Evolutionary conservation across 37 sponge, comb jelly and placozoan species (phyloP).

Genomic region (Eunapius fragilis): DNA sequence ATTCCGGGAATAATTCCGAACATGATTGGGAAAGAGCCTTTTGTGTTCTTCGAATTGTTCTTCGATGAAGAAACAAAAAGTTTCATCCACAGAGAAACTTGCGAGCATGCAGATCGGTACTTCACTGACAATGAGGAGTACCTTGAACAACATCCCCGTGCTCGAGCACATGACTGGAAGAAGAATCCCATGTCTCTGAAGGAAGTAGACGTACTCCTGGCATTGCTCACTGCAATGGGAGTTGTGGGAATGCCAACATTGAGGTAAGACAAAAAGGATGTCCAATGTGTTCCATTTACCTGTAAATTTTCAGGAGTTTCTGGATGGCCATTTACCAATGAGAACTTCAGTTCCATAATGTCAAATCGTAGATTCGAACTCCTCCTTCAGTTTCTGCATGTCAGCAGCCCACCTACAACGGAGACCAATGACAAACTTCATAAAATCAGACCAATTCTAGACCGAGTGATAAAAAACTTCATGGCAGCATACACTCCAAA

Average conservation of each 20-base stretch:
- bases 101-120: background rate
- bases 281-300: no score
- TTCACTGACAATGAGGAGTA: background rate
- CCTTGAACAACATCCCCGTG: background rate
- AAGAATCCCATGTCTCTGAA: background rate
- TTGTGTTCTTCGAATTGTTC: background rate
- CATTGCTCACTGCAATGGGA: conserved; percentile 8
- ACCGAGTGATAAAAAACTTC: no score
- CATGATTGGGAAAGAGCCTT: background rate
- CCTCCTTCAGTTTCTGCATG: no score
- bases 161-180: conserved; percentile 6
- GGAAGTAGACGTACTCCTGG: conserved; percentile 2
- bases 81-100: background rate
- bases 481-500: no score
- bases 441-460: no score
- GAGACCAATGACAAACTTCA: no score
- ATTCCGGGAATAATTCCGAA: background rate
- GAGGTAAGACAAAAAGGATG: no score
- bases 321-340: no score
- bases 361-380: no score
- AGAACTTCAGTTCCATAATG: no score
- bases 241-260: background rate
- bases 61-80: background rate
- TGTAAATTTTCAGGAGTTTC: no score
- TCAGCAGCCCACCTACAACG: no score